Percentiles rank a stretch among this genome's conserved stretches.
Evolutionary conservation across 1,140 invertebrate species (phyloP).

Genomic region (Drosophila sucinea): DNA sequence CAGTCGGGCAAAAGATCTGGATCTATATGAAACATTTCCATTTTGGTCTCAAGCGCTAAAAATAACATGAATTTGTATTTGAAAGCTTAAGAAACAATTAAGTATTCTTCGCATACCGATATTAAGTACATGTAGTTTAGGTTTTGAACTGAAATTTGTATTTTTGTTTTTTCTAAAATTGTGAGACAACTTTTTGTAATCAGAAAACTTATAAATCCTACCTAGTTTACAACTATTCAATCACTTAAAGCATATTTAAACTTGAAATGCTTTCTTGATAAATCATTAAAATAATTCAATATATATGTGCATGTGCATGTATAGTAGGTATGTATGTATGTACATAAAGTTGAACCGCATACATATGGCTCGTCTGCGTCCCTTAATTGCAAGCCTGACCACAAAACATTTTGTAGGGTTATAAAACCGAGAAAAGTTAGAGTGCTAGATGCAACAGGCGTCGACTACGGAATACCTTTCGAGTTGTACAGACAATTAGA

Average conservation of each 20-base stretch:
- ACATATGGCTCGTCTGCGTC: conserved; percentile 7
- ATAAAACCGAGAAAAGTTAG: conserved; percentile 10
- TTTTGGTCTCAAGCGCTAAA: background rate
- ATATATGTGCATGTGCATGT: conserved; percentile 2
- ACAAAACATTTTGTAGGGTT: conserved; percentile 13
- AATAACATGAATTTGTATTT: no score
- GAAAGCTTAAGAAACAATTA: no score
- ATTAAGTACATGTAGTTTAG: no score
- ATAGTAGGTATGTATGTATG: background rate
- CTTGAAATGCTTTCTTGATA: background rate
- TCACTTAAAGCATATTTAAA: conserved; percentile 4
- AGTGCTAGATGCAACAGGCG: background rate
- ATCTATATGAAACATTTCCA: background rate
- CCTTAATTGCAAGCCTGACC: conserved; percentile 17
- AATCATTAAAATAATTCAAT: conserved; percentile 21
- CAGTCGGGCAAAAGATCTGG: background rate
- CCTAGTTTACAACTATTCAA: background rate
- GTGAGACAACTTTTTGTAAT: no score
- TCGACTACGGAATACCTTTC: conserved; percentile 3
- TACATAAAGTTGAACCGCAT: background rate
- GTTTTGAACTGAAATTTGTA: no score
- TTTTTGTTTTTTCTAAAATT: no score
- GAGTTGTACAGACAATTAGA: background rate
- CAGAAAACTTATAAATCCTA: no score
- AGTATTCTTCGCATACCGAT: no score